Evolutionary conservation across 2,797 vertebrate genomes (phyloP).

Genomic region (Apodemus agrarius): DNA sequence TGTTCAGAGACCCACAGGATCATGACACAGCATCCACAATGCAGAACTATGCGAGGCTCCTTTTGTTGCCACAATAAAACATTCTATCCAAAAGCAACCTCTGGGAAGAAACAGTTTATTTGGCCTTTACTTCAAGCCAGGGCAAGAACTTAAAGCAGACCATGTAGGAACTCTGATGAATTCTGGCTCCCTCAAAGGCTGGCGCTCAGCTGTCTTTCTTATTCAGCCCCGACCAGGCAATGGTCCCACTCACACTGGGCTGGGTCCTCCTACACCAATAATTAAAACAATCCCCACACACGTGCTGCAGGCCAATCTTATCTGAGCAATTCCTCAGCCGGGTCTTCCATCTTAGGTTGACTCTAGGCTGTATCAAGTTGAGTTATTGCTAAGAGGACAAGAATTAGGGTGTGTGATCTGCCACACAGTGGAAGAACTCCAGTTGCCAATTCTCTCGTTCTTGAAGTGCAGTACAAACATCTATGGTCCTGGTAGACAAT

Average conservation of each 20-base stretch:
- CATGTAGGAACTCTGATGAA: not conserved
- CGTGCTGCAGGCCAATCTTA: not conserved
- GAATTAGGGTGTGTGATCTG: no score
- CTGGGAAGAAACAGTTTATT: not conserved
- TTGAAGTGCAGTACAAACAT: not conserved
- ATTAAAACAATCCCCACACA: not conserved
- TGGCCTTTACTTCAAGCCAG: not conserved
- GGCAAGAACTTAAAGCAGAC: not conserved
- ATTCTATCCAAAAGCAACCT: not conserved
- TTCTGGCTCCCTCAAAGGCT: not conserved
- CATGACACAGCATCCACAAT: not conserved
- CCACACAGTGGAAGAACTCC: accelerated
- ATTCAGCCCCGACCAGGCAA: not conserved
- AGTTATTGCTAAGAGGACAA: not conserved
- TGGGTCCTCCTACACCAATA: not conserved
- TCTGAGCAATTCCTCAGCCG: no score
- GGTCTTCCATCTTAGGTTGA: not conserved
- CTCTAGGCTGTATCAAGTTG: not conserved
- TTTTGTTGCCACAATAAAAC: not conserved
- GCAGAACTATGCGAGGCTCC: not conserved
- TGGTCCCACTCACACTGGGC: not conserved
- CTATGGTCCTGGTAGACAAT: not conserved
- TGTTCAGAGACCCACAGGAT: not conserved
- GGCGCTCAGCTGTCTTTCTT: not conserved
- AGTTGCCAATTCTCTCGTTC: not conserved